Conservation (phyloP, 1,140 invertebrate genomes). For the Ips typographus region DNA sequence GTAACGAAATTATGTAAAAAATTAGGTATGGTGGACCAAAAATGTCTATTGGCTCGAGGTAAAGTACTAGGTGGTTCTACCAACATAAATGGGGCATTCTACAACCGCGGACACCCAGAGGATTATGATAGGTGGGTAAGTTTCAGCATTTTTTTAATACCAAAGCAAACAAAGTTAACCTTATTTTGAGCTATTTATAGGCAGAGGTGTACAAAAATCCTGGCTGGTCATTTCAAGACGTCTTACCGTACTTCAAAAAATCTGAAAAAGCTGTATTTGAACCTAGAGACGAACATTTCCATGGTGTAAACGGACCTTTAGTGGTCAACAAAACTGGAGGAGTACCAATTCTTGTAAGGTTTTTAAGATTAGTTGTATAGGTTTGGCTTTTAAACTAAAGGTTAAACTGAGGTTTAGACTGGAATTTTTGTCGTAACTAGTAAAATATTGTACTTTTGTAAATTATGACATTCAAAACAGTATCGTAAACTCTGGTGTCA, state of each 20-base stretch:
- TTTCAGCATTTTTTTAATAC: not conserved
- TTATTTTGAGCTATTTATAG: not conserved
- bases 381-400: not conserved
- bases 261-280: conserved; percentile 64
- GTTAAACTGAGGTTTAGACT: conserved; percentile 61
- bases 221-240: conserved; percentile 80
- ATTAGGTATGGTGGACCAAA: not conserved
- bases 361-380: not conserved
- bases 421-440: too few species aligned
- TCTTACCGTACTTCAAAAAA: conserved; percentile 80
- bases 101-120: not conserved
- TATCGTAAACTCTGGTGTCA: too few species aligned
- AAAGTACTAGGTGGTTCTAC: not conserved
- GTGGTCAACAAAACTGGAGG: not conserved
- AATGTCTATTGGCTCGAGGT: not conserved
- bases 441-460: too few species aligned
- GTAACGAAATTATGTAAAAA: not conserved
- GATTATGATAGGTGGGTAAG: not conserved
- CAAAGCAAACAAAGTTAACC: not conserved
- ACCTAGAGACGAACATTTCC: conserved; percentile 7
- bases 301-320: conserved; percentile 14
- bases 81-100: not conserved
- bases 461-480: too few species aligned
- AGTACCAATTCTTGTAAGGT: not conserved
- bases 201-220: conserved; percentile 53